Evolutionary conservation across 2,888 invertebrate genomes (phyloP), one percentile per base, ranked within the genome.

Genomic region (Pseudolycoriella hygida): DNA sequence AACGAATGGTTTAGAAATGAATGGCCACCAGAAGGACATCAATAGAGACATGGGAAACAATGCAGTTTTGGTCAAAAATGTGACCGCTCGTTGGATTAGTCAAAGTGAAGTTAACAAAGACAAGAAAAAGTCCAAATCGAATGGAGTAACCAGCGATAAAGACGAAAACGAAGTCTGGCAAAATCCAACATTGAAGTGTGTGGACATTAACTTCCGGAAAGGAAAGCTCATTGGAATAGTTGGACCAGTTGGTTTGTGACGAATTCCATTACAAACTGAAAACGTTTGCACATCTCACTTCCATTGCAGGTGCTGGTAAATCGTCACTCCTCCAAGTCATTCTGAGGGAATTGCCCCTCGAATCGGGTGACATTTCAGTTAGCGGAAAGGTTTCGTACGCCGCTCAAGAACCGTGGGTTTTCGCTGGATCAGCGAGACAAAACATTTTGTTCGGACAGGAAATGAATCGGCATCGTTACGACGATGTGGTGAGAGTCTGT

Each of bases 321-420:
- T 74, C 74, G 44, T 77, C 77, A 12, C 59, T 80, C 44, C 60
- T 80, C 42, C 76, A 80, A 59, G 69, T 77, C 40, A 70, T 88
- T 46, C 68, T 88, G 43, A 76, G 78, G 42, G 88, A 88, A 62
- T 65, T 87, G 49, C 74, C 76, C 1, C 60, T 77, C 30, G 53
- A 53, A 12, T 50, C 51, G 34, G 74, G 76, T 2, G 56, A 54
- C 11, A 63, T 86, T 17, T 67, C 71, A 45, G 68, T 82, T 12
- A 69, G 71, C 43, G 88, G 79, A 2, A 66, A 58, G 31, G 47
- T 78, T 12, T 77, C 80, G 19, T 90, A 88, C 60, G 82, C 85
- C 0, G 72, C 80, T 51, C 88, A 89, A 62, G 85, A 89, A 58
- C 75, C 90, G 6, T 92, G 90, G 90, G 73, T 83, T 0, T 83